These are phyloP conservation scores for Nannoperca australis DNA, from an alignment of 2,797 vertebrate genomes.

Conservation along the genomic window DNA sequence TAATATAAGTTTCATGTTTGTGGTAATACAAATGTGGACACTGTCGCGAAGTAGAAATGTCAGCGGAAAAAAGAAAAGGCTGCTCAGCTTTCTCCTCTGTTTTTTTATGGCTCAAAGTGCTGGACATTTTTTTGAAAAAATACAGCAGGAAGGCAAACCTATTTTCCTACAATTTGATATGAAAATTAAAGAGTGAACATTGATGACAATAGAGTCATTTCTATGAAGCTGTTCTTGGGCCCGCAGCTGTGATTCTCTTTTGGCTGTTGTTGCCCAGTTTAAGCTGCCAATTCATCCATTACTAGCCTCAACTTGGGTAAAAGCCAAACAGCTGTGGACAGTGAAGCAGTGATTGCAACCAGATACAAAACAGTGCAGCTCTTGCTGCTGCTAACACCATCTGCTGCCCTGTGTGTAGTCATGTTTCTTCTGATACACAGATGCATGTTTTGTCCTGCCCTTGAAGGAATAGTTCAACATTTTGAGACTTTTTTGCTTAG, in stretches of 20 bases:
- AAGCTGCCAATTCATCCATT: not conserved
- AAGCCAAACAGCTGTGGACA: constrained; percentile 38
- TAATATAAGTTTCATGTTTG: too few species aligned
- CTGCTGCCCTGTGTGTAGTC: constrained; percentile 3
- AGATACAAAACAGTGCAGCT: not conserved
- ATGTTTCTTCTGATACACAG: not conserved
- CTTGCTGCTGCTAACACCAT: not conserved
- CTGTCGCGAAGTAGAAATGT: too few species aligned
- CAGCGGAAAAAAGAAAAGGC: too few species aligned
- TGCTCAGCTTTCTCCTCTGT: too few species aligned
- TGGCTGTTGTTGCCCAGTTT: constrained; percentile 4
- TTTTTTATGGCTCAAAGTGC: too few species aligned
- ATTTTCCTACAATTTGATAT: too few species aligned
- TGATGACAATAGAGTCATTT: too few species aligned
- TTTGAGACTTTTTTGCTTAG: not conserved
- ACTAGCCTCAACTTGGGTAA: constrained; percentile 19
- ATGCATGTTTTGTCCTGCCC: not conserved
- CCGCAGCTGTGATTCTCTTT: constrained; percentile 9
- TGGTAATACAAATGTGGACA: too few species aligned
- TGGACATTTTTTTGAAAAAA: too few species aligned
- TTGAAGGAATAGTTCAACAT: not conserved
- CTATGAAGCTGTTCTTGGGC: too few species aligned
- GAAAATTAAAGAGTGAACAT: too few species aligned
- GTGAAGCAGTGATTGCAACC: constrained; percentile 12
- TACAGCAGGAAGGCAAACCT: too few species aligned